Evolutionary conservation across 2,888 invertebrate species (phyloP).

Genomic region (Hydrotaea diabolus): DNA sequence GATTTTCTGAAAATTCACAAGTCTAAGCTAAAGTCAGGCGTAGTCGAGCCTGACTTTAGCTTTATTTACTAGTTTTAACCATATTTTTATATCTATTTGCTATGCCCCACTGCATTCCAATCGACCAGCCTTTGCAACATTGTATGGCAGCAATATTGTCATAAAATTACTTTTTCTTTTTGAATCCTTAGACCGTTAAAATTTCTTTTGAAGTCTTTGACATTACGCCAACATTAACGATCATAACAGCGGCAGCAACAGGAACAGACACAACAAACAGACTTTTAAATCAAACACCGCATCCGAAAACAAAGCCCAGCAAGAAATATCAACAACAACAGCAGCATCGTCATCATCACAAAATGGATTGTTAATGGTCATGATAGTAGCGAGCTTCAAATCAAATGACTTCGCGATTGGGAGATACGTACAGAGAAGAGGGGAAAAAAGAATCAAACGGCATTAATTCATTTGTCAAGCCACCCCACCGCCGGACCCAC

Average conservation of each 20-base stretch:
- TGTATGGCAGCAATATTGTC: neutral
- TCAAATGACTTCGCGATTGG: slow-evolving; percentile 13
- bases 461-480: slow-evolving; percentile 63
- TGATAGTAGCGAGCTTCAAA: slow-evolving; percentile 23
- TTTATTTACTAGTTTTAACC: neutral
- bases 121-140: neutral
- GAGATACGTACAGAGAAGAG: too few species aligned
- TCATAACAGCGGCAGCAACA: neutral
- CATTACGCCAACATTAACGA: slow-evolving; percentile 12
- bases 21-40: too few species aligned
- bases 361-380: slow-evolving; percentile 35
- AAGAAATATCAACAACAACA: neutral
- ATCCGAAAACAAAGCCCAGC: neutral
- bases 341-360: neutral
- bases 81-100: neutral
- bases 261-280: neutral
- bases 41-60: too few species aligned
- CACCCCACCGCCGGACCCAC: neutral
- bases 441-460: slow-evolving; percentile 15
- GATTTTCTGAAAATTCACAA: too few species aligned
- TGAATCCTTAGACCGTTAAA: neutral
- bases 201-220: slow-evolving; percentile 3
- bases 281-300: slow-evolving; percentile 15
- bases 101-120: neutral
- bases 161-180: slow-evolving; percentile 1